Evolutionary conservation across 2,888 invertebrate genomes (phyloP).

Genomic region (Dinocampus coccinellae): DNA sequence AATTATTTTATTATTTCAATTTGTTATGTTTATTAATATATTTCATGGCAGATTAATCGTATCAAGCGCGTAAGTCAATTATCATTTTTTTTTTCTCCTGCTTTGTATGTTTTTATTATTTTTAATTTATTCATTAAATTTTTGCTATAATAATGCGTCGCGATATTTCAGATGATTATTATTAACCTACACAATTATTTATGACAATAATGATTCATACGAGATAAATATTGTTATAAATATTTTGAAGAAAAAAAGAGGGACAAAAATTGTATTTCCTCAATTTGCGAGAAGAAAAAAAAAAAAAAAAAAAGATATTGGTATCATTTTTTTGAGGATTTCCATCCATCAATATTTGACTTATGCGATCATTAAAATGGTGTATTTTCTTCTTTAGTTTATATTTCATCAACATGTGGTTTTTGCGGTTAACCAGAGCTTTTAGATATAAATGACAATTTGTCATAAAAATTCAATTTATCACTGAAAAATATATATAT

Average conservation of each 20-base stretch:
- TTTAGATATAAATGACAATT: background rate
- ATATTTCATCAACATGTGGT: background rate
- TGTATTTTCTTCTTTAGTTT: background rate
- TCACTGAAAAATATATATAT: background rate
- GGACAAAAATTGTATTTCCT: background rate
- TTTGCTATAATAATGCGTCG: background rate
- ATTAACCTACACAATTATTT: no score
- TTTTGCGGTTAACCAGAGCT: background rate
- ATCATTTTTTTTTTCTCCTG: background rate
- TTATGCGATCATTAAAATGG: background rate
- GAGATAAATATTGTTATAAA: no score
- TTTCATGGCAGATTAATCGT: slow-evolving; percentile 5
- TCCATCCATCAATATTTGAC: background rate
- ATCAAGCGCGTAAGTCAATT: slow-evolving; percentile 8
- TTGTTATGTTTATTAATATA: slow-evolving; percentile 31
- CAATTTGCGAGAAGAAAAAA: background rate
- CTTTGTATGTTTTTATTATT: background rate
- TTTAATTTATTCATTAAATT: background rate
- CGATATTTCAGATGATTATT: background rate
- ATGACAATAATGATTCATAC: no score
- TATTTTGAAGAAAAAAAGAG: background rate
- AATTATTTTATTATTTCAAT: slow-evolving; percentile 38
- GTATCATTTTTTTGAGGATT: background rate
- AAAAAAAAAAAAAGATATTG: background rate
- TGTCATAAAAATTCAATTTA: background rate